These are phyloP conservation scores for Suricata suricatta DNA, from an alignment of 2,113 vertebrate genomes.

Conservation along the genomic window DNA sequence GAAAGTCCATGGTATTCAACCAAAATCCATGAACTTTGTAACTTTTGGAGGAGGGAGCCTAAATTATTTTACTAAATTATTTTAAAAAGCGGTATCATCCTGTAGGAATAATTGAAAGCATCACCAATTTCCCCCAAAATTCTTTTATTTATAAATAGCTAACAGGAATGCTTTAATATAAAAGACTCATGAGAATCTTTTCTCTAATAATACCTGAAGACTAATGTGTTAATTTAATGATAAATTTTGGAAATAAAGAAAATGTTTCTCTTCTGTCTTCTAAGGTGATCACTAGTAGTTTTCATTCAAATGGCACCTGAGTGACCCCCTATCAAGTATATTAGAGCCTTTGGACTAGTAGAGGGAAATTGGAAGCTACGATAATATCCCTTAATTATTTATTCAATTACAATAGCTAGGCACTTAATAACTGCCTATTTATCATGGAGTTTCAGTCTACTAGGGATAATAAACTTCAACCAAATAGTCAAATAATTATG, in stretches of 20 bases:
- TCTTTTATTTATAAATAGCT: not conserved
- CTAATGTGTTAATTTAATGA: not conserved
- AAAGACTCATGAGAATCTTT: not conserved
- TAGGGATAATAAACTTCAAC: not conserved
- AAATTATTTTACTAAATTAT: slow-evolving; percentile 30
- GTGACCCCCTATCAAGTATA: not conserved
- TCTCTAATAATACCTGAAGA: not conserved
- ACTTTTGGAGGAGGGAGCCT: not conserved
- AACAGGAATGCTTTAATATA: not conserved
- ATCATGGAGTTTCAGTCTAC: not conserved
- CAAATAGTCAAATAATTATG: not conserved
- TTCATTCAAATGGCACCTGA: not conserved
- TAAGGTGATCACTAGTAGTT: not conserved
- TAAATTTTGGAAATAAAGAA: slow-evolving; percentile 1
- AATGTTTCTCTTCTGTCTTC: not conserved
- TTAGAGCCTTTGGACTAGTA: not conserved
- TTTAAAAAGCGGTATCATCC: not conserved
- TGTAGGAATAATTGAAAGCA: not conserved
- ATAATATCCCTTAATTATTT: not conserved
- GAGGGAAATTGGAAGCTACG: not conserved
- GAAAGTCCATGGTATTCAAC: not conserved
- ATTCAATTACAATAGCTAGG: not conserved
- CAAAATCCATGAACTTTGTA: not conserved
- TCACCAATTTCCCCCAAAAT: not conserved
- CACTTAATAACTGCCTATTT: not conserved